These are phyloP conservation scores for Argyrosomus japonicus DNA, from an alignment of 2,113 vertebrate species.

Conservation along the genomic window DNA sequence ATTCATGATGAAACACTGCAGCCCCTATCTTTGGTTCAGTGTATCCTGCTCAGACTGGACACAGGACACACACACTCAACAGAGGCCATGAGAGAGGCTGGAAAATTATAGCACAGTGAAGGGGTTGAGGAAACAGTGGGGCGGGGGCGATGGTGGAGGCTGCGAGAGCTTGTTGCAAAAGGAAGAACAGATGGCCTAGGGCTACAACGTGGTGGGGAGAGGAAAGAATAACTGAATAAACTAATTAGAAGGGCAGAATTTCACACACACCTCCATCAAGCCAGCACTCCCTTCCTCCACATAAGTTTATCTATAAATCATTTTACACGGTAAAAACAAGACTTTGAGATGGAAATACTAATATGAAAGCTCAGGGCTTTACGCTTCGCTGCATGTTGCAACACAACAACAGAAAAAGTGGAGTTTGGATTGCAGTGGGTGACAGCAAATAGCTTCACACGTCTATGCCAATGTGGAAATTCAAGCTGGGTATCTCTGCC, in stretches of 20 bases:
- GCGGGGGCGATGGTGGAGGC: conserved; percentile 1
- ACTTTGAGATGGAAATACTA: conserved; percentile 15
- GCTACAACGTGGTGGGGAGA: conserved; percentile 55
- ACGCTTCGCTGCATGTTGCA: background rate
- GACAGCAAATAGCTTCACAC: conserved; percentile 21
- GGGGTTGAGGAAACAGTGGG: conserved; percentile 38
- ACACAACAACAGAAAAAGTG: conserved; percentile 6
- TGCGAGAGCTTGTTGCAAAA: conserved; percentile 53
- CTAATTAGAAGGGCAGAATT: conserved; percentile 69
- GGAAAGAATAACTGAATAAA: conserved; percentile 68
- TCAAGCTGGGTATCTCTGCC: conserved; percentile 37
- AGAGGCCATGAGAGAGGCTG: conserved; percentile 35
- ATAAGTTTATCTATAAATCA: conserved; percentile 30
- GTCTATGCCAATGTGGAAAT: conserved; percentile 16
- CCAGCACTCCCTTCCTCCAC: conserved; percentile 25
- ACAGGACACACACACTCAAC: conserved; percentile 13
- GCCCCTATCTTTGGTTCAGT: conserved; percentile 32
- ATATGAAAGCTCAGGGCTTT: conserved; percentile 4
- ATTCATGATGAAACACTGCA: conserved; percentile 17
- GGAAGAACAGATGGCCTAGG: conserved; percentile 65
- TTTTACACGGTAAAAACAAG: conserved; percentile 3
- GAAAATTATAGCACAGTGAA: conserved; percentile 42
- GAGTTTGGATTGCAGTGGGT: background rate
- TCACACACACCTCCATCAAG: conserved; percentile 59
- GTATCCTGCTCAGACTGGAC: conserved; percentile 30